These are phyloP conservation scores for Dilophus febrilis DNA, from an alignment of 2,888 invertebrate genomes.

Conservation along the genomic window DNA sequence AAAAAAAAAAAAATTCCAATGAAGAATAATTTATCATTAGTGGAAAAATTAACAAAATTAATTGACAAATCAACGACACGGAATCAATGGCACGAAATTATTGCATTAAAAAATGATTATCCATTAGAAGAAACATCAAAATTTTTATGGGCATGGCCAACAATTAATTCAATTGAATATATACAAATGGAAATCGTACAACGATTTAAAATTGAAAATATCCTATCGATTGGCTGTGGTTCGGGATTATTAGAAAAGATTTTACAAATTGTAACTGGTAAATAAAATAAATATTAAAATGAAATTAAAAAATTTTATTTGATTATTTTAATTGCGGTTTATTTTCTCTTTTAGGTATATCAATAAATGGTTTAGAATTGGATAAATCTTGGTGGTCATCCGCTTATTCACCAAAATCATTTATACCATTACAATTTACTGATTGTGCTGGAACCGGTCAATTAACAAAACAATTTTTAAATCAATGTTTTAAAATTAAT, in stretches of 20 bases:
- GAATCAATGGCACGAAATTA: slow-evolving; percentile 32
- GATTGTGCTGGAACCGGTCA: too few relatives aligned
- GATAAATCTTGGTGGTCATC: slow-evolving; percentile 67
- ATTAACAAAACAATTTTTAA: slow-evolving; percentile 25
- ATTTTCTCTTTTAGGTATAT: slow-evolving; percentile 38
- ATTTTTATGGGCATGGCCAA: slow-evolving; percentile 61
- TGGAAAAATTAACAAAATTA: too few relatives aligned
- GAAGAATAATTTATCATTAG: too few relatives aligned
- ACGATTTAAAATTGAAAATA: slow-evolving; percentile 29
- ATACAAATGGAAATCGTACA: slow-evolving; percentile 33
- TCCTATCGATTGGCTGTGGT: slow-evolving; percentile 63
- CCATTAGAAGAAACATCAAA: slow-evolving; percentile 28
- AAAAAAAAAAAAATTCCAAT: too few relatives aligned
- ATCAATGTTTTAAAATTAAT: slow-evolving; percentile 23
- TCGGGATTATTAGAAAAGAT: slow-evolving; percentile 73
- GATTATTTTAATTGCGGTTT: too few relatives aligned
- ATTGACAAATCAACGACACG: neutral
- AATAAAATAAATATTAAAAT: slow-evolving; percentile 13
- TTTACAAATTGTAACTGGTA: slow-evolving; percentile 45
- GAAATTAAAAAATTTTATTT: neutral
- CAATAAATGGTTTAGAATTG: slow-evolving; percentile 54
- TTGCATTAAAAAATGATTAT: slow-evolving; percentile 17
- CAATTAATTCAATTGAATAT: slow-evolving; percentile 42
- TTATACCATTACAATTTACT: slow-evolving; percentile 46
- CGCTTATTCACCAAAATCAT: slow-evolving; percentile 53